phyloP scores from a whole-genome alignment of 2,113 vertebrate genomes.

The Rallus limicola region DNA sequence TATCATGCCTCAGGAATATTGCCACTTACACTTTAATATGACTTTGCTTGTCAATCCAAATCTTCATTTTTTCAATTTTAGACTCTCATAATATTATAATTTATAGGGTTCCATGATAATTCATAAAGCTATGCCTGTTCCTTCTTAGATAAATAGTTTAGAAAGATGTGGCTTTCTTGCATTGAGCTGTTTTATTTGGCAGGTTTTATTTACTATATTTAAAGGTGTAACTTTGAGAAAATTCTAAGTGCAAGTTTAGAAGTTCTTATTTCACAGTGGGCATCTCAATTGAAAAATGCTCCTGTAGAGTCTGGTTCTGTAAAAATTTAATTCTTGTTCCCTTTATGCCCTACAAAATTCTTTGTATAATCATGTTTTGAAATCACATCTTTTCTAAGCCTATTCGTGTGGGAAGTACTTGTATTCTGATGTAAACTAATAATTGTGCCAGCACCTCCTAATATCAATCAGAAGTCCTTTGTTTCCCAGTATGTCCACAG shows the following conservation, averaged over 20 bases:
- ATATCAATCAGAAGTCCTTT: not conserved
- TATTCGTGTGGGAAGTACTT: not conserved
- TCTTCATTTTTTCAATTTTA: not conserved
- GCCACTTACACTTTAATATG: constrained; percentile 31
- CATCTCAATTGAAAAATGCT: constrained; percentile 1
- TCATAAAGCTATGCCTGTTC: not conserved
- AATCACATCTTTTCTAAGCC: not conserved
- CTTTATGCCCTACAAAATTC: not conserved
- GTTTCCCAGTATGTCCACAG: not conserved
- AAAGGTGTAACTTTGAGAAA: not conserved
- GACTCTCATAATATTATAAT: not conserved
- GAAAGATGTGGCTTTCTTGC: not conserved
- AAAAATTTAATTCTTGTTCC: not conserved
- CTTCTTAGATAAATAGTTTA: not conserved
- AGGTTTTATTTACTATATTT: not conserved
- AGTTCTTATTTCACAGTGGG: not conserved
- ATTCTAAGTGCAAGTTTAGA: constrained; percentile 6
- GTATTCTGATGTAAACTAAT: not conserved
- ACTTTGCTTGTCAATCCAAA: not conserved
- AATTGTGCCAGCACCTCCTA: not conserved
- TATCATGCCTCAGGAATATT: constrained; percentile 31
- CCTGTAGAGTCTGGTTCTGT: not conserved
- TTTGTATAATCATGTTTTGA: not conserved
- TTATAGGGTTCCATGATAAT: not conserved
- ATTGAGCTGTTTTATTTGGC: not conserved